Base-by-base conservation (phyloP, 2,113 vertebrate genomes). In the Phycodurus eques region DNA sequence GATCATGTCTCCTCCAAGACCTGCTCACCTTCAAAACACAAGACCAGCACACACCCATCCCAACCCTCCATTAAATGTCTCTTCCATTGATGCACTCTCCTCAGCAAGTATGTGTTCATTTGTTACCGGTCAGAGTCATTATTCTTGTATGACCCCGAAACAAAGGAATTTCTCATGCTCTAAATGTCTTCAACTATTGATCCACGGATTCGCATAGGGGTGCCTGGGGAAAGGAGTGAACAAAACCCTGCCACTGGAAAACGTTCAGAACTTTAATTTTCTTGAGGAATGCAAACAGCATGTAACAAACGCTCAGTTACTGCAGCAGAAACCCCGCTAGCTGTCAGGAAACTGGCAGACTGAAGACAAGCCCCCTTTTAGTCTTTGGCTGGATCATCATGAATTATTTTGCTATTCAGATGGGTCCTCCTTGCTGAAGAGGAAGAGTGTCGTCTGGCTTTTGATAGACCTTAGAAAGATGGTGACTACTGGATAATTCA, bases 81-180 rank as follows among this genome's bases (percentile, higher is more conserved):
- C 39, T 15, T 67, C 56, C 71, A 70, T 61, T 73, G 31, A 81
- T 65, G 46, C 53, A 60, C 39, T 46, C 68, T 81, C 65, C 73
- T n/a, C 44, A 47, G 70, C 77, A 70, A 83, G 78, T 83, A 71
- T 83, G 60, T 0, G 31, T 66, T 82, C 66, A 63, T 70, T 73
- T 75, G 80, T 86, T 91, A 90, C 80, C 81, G 88, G 89, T 93
- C 90, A 88, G 57, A 82, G 84, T 67, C 79, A 35, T 88, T 85
- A 76, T 70, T 76, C 67, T 59, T 61, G 49, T 33, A 70, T 69
- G 78, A 84, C 83, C 84, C 47, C 69, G 54, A 53, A 75, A 85
- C 86, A 81, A 86, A 73, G 67, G 27, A 67, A 44, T 81, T 81
- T 66, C 68, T 68, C 82, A 78, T 78, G 89, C 88, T 89, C 89